These are phyloP conservation scores for Sarcophaga caerulescens DNA, from an alignment of 2,888 invertebrate species.

Conservation along the genomic window DNA sequence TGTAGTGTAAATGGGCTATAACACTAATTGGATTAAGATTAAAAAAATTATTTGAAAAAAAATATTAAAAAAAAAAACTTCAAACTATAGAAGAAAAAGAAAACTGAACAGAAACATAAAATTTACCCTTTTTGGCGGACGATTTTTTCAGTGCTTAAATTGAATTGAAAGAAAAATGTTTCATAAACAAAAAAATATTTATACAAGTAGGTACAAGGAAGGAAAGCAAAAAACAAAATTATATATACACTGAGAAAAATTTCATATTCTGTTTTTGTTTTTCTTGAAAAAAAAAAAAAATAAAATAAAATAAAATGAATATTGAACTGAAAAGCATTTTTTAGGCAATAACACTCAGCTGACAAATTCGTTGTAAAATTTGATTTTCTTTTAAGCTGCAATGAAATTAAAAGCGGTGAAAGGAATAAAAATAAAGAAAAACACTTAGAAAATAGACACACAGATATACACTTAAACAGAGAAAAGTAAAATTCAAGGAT, in stretches of 20 bases:
- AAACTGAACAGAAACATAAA: slow-evolving; percentile 52
- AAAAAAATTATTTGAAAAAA: neutral
- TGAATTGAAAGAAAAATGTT: slow-evolving; percentile 48
- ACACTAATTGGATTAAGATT: no score
- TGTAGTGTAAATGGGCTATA: no score
- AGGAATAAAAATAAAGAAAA: neutral
- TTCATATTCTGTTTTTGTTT: neutral
- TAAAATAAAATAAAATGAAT: slow-evolving; percentile 9
- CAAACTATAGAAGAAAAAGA: neutral
- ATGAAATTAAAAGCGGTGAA: slow-evolving; percentile 44
- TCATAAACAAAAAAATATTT: slow-evolving; percentile 49
- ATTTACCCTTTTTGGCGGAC: slow-evolving; percentile 72
- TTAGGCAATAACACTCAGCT: slow-evolving; percentile 36
- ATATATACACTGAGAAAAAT: slow-evolving; percentile 69
- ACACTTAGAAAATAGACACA: slow-evolving; percentile 28
- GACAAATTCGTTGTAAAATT: slow-evolving; percentile 7
- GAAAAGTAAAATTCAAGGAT: slow-evolving; percentile 27
- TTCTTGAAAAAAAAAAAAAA: no score
- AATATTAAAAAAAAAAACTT: neutral
- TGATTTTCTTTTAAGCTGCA: slow-evolving; percentile 36
- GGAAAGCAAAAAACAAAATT: slow-evolving; percentile 23
- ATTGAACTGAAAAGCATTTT: slow-evolving; percentile 27
- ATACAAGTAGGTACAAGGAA: slow-evolving; percentile 23
- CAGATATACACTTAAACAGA: slow-evolving; percentile 35
- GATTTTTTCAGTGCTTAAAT: slow-evolving; percentile 65